A percentile compares a stretch with the other conserved stretches of the same genome.
Evolutionary conservation across 2,113 vertebrate genomes (phyloP).

Genomic region (Isurus oxyrinchus): DNA sequence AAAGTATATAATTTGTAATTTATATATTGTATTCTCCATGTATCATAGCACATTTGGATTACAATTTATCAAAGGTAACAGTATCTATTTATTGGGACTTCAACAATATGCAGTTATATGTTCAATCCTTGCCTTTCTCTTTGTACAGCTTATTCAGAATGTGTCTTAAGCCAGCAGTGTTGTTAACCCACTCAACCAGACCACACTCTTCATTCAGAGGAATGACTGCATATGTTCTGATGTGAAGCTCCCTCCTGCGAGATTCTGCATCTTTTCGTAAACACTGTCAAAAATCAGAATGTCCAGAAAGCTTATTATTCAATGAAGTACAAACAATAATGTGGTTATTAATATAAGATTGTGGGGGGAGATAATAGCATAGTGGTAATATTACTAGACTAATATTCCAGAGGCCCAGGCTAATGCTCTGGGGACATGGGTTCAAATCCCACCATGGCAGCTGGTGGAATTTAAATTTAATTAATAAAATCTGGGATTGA

Average conservation of each 20-base stretch:
- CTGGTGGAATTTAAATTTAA: too few relatives aligned
- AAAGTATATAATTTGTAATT: not conserved
- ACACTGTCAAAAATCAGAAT: constrained; percentile 58
- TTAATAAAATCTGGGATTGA: too few relatives aligned
- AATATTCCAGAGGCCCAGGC: too few relatives aligned
- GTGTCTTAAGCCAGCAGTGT: constrained; percentile 85
- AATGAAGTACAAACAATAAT: not conserved
- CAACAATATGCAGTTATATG: not conserved
- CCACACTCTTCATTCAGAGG: constrained; percentile 96
- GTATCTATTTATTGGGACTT: not conserved
- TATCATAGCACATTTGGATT: not conserved
- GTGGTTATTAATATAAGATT: not conserved
- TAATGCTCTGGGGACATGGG: too few relatives aligned
- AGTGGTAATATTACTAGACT: too few relatives aligned
- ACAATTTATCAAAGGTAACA: not conserved
- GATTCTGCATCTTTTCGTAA: constrained; percentile 95
- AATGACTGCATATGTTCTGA: constrained; percentile 92
- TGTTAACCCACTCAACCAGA: constrained; percentile 96
- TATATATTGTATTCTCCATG: not conserved
- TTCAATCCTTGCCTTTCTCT: constrained; percentile 72
- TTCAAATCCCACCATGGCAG: too few relatives aligned
- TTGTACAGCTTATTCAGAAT: constrained; percentile 94
- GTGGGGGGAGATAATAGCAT: too few relatives aligned
- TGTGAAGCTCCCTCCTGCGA: constrained; percentile 82
- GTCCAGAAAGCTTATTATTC: not conserved